Conservation (phyloP, 2,797 vertebrate genomes). For the Avahi laniger region DNA sequence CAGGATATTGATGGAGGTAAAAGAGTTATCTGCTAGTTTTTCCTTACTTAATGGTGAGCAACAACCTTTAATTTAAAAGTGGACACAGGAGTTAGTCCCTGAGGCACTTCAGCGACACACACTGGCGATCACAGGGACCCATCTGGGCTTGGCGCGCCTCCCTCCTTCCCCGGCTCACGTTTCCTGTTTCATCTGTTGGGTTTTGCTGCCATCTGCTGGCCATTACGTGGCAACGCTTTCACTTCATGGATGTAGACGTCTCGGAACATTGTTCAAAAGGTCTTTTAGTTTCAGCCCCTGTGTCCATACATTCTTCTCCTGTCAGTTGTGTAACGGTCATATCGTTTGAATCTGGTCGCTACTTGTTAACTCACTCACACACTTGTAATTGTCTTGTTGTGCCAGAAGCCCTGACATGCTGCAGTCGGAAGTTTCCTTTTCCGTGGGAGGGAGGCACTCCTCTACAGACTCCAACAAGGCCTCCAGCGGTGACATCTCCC, state of each 20-base stretch:
- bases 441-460: conserved; percentile 88
- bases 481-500: conserved; percentile 95
- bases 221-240: conserved; percentile 60
- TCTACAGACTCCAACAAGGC: conserved; percentile 93
- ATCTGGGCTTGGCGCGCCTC: conserved; percentile 53
- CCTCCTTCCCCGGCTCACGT: not conserved
- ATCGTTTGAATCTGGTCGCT: not conserved
- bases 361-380: conserved; percentile 42
- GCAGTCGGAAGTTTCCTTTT: conserved; percentile 86
- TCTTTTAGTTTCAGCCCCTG: conserved; percentile 69
- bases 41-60: not conserved
- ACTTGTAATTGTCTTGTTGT: conserved; percentile 67
- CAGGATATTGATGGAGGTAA: not conserved
- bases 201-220: conserved; percentile 81
- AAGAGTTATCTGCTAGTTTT: not conserved
- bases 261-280: not conserved
- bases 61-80: not conserved
- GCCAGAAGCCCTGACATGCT: conserved; percentile 89
- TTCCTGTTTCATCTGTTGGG: conserved; percentile 74
- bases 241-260: conserved; percentile 11
- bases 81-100: not conserved
- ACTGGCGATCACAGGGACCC: conserved; percentile 68
- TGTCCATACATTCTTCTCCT: conserved; percentile 19
- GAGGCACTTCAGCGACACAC: not conserved
- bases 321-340: not conserved